Conservation (phyloP, 2,888 invertebrate genomes). For the Scelioninae gen. 1 region DNA sequence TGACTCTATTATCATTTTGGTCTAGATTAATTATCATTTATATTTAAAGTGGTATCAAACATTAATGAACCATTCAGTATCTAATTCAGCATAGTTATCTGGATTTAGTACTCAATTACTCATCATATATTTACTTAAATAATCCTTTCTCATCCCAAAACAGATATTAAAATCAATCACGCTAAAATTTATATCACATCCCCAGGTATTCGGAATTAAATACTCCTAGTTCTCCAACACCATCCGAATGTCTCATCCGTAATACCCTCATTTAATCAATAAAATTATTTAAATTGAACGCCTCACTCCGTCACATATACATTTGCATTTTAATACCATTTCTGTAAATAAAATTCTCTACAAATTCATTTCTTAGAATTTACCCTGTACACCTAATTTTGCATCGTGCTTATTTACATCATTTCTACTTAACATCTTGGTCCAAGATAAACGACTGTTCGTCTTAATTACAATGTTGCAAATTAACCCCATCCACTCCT, state of each 20-base stretch:
- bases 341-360: neutral
- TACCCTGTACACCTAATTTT: constrained; percentile 11
- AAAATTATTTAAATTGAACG: too few relatives aligned
- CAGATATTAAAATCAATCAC: too few relatives aligned
- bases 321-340: neutral
- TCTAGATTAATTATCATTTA: constrained; percentile 11
- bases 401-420: constrained; percentile 14
- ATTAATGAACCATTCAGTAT: constrained; percentile 21
- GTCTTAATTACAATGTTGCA: constrained; percentile 49
- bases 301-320: too few relatives aligned
- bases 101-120: neutral
- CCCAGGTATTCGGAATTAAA: neutral
- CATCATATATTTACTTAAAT: neutral
- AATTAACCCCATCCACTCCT: constrained; percentile 35
- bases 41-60: constrained; percentile 20
- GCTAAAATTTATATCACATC: too few relatives aligned
- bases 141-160: too few relatives aligned
- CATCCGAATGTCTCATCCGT: too few relatives aligned
- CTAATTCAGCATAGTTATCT: neutral
- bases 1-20: constrained; percentile 8
- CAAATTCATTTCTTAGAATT: constrained; percentile 11
- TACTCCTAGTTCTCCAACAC: neutral
- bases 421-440: constrained; percentile 29
- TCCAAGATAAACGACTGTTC: constrained; percentile 33
- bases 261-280: too few relatives aligned